Conservation (phyloP, 2,113 vertebrate species). For the Leptosomus discolor region DNA sequence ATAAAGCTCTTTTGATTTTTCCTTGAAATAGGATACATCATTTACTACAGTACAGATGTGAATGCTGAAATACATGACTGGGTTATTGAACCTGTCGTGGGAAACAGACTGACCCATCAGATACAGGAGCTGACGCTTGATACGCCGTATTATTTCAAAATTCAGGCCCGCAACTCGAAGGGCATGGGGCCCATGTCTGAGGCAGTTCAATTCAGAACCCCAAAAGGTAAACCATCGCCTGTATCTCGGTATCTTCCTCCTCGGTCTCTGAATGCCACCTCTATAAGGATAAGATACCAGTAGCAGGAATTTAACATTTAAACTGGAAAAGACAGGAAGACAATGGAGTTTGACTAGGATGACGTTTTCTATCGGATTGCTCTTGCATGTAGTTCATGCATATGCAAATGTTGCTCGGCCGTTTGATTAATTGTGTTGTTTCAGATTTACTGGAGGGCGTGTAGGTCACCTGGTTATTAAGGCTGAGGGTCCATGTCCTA, state of each 20-base stretch:
- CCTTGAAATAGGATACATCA: conserved; percentile 88
- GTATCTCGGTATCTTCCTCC: neutral
- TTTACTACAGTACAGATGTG: conserved; percentile 97
- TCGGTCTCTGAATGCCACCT: neutral
- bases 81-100: conserved; percentile 97
- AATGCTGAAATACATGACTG: conserved; percentile 96
- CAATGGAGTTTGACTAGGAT: neutral
- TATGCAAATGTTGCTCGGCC: neutral
- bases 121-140: conserved; percentile 97
- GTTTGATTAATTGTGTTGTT: neutral
- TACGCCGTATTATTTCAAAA: conserved; percentile 97
- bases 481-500: neutral
- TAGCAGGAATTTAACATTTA: neutral
- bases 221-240: conserved; percentile 80
- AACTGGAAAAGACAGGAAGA: neutral
- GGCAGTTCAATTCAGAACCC: conserved; percentile 94
- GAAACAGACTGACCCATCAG: conserved; percentile 95
- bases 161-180: conserved; percentile 97
- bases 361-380: neutral
- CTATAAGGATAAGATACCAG: neutral
- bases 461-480: neutral
- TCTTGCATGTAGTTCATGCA: neutral
- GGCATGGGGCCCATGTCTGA: conserved; percentile 99
- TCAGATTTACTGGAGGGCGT: neutral
- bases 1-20: neutral